These are phyloP conservation scores for Paralvinella palmiformis DNA, from an alignment of 1,140 invertebrate genomes.

Conservation along the genomic window DNA sequence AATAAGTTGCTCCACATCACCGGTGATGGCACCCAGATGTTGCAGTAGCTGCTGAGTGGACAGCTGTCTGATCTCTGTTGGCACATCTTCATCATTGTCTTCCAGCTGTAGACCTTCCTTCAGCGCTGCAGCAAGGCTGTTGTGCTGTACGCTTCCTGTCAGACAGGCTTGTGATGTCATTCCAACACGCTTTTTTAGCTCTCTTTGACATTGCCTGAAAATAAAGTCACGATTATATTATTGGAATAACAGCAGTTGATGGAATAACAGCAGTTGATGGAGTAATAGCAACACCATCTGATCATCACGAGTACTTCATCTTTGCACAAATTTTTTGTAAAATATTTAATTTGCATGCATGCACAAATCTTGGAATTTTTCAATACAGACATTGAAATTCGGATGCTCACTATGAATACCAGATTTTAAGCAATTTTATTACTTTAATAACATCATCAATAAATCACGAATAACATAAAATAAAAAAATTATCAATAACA, in stretches of 20 bases:
- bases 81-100: no score
- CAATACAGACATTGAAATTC: no score
- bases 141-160: not conserved
- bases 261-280: conserved; percentile 10
- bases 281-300: not conserved
- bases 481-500: not conserved
- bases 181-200: conserved; percentile 10
- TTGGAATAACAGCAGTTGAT: not conserved
- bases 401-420: not conserved
- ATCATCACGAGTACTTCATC: not conserved
- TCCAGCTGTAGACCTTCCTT: conserved; percentile 12
- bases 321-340: not conserved
- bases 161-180: not conserved
- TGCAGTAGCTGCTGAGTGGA: no score
- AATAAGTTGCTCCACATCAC: no score
- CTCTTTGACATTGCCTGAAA: conserved; percentile 10
- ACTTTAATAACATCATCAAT: not conserved
- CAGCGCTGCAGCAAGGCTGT: conserved; percentile 10
- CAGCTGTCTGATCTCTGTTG: no score
- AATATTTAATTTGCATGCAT: no score
- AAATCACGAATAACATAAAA: not conserved
- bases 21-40: no score
- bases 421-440: not conserved
- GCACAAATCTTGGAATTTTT: no score
- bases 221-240: not conserved